Evolutionary conservation across 2,888 invertebrate genomes (phyloP).

Genomic region (Tenthredo distinguenda): DNA sequence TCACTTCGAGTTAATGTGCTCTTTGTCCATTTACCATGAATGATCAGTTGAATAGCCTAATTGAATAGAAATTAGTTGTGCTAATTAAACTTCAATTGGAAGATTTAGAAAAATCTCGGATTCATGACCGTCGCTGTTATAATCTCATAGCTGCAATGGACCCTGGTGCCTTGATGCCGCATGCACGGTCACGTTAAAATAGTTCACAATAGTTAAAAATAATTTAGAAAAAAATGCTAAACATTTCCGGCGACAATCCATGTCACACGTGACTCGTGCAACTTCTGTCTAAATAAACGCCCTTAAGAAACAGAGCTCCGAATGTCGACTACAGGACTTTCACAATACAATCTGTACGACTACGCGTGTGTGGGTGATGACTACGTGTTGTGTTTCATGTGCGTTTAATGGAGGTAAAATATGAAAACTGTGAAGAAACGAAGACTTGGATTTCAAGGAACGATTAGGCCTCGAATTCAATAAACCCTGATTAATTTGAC

Average conservation of each 20-base stretch:
- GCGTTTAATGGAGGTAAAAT: neutral
- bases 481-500: slow-evolving; percentile 28
- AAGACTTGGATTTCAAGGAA: neutral
- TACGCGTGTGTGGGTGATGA: too few species aligned
- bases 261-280: neutral
- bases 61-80: neutral
- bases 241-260: neutral
- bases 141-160: neutral
- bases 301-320: neutral
- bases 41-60: neutral
- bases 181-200: slow-evolving; percentile 3
- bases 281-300: neutral
- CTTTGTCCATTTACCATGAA: neutral
- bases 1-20: too few species aligned
- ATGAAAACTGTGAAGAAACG: neutral
- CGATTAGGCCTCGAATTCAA: neutral
- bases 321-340: neutral
- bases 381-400: neutral
- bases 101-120: neutral
- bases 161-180: neutral
- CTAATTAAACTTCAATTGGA: too few species aligned
- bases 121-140: neutral
- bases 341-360: neutral
- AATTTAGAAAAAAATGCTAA: neutral
- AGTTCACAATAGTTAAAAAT: neutral